These are phyloP conservation scores for Agrotis exclamationis DNA, from an alignment of 2,888 invertebrate species.

Conservation along the genomic window DNA sequence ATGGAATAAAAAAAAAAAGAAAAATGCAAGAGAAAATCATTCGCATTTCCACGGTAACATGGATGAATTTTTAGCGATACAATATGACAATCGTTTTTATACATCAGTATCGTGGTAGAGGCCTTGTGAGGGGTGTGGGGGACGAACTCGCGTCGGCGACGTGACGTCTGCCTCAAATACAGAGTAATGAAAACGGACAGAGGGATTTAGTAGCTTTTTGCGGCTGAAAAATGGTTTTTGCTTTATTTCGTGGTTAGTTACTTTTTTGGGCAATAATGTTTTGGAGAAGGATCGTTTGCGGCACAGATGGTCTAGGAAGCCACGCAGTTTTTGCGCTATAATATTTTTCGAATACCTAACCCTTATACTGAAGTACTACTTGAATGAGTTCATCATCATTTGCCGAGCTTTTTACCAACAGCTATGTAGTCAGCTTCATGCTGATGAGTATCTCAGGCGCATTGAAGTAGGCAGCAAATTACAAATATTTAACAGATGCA, in stretches of 20 bases:
- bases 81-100: slow-evolving; percentile 24
- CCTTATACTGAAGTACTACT: no score
- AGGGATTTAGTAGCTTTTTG: slow-evolving; percentile 29
- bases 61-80: slow-evolving; percentile 43
- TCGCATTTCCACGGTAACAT: slow-evolving; percentile 19
- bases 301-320: background rate
- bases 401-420: background rate
- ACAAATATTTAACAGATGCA: no score
- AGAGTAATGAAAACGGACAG: slow-evolving; percentile 68
- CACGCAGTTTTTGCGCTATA: background rate
- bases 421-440: background rate
- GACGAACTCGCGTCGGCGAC: slow-evolving; percentile 73
- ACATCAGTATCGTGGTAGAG: slow-evolving; percentile 63
- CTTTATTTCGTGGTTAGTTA: slow-evolving; percentile 9
- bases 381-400: background rate
- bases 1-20: background rate
- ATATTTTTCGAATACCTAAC: background rate
- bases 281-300: background rate
- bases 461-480: no score
- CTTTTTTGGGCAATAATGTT: background rate
- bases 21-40: background rate
- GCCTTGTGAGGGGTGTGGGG: slow-evolving; percentile 66
- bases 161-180: slow-evolving; percentile 71
- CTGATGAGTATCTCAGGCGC: no score
- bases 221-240: slow-evolving; percentile 29